phyloP scores from a whole-genome alignment of 2,888 invertebrate species.

The Acleris cristana region DNA sequence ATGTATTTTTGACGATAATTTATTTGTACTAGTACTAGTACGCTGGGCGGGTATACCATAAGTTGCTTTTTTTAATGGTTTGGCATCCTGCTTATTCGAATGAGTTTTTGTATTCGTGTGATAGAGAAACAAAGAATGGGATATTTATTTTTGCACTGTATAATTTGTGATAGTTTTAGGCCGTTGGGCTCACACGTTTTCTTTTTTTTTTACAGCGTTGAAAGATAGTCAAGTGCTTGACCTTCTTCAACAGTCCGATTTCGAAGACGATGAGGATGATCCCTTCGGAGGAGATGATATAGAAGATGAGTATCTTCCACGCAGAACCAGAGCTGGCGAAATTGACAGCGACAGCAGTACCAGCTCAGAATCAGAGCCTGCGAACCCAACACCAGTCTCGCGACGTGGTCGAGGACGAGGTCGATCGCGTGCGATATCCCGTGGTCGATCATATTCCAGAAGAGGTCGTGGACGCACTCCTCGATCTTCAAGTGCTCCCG shows the following conservation, averaged over 20 bases:
- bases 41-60: background rate
- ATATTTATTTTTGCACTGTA: background rate
- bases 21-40: conserved; percentile 15
- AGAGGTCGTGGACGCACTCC: too few species aligned
- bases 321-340: conserved; percentile 2
- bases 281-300: conserved; percentile 1
- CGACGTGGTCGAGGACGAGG: background rate
- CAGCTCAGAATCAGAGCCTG: conserved; percentile 1
- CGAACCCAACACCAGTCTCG: conserved; percentile 3
- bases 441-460: too few species aligned
- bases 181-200: background rate
- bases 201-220: conserved; percentile 9
- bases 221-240: conserved; percentile 4
- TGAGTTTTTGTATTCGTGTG: conserved; percentile 5
- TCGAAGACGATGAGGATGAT: conserved; percentile 8
- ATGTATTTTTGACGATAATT: conserved; percentile 12
- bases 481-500: too few species aligned
- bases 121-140: conserved; percentile 7
- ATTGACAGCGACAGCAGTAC: background rate
- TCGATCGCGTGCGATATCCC: too few species aligned
- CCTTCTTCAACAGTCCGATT: conserved; percentile 1
- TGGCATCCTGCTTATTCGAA: conserved; percentile 1
- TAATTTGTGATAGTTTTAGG: conserved; percentile 8
- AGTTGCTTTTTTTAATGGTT: background rate
- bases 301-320: conserved; percentile 3